These are phyloP conservation scores for Dexiosoma caninum DNA, from an alignment of 2,888 invertebrate species.

Conservation along the genomic window DNA sequence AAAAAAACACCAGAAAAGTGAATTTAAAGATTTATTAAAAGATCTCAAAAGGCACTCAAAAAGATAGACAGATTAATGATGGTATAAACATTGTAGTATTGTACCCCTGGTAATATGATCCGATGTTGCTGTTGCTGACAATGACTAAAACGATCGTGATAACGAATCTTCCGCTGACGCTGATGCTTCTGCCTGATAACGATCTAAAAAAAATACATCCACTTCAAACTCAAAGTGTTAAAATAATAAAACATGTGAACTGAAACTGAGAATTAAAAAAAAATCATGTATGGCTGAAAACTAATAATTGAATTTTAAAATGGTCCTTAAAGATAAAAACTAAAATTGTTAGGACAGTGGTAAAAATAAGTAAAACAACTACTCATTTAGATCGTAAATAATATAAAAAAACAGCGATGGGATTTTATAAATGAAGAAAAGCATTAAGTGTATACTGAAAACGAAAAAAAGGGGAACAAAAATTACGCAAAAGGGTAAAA, in stretches of 20 bases:
- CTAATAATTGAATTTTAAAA: neutral
- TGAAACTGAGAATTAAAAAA: neutral
- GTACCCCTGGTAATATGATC: conserved; percentile 24
- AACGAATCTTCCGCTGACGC: neutral
- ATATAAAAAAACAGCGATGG: too few species aligned
- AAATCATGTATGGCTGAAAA: neutral
- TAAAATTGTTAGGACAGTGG: neutral
- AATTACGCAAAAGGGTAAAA: too few species aligned
- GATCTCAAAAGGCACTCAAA: conserved; percentile 1
- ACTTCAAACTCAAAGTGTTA: conserved; percentile 39
- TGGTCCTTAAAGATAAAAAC: neutral
- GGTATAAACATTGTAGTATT: neutral
- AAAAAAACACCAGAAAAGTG: too few species aligned
- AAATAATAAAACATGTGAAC: conserved; percentile 11
- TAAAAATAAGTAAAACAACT: too few species aligned
- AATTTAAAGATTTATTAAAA: neutral
- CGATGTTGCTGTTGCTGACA: conserved; percentile 11
- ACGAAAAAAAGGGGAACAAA: too few species aligned
- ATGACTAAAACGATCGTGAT: conserved; percentile 18
- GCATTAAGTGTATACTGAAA: too few species aligned
- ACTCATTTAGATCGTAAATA: too few species aligned
- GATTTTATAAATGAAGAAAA: too few species aligned
- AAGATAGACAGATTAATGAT: neutral
- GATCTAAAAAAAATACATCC: neutral
- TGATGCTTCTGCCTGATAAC: neutral